phyloP scores from a whole-genome alignment of 2,797 vertebrate species.

The Xiphorhynchus erythropygius region DNA sequence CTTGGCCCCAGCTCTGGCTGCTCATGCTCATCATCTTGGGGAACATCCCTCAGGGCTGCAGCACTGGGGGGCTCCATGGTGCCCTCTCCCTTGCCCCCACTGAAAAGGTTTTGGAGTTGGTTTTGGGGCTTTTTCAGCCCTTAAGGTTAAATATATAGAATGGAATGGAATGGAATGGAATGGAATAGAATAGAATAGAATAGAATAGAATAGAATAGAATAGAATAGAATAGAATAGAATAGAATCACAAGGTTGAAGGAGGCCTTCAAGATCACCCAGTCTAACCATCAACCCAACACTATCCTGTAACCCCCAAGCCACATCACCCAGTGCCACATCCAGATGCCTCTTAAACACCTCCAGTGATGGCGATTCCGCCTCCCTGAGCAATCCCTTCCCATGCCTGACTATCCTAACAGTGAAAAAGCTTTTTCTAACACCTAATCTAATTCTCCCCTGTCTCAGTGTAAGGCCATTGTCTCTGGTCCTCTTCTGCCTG shows the following conservation, averaged over 20 bases:
- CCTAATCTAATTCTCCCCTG: fast-evolving
- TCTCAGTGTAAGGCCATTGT: not conserved
- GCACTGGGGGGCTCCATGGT: not conserved
- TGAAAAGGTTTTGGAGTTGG: not conserved
- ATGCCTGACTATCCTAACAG: not conserved
- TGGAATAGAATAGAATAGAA: not conserved
- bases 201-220: not conserved
- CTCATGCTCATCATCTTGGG: not conserved
- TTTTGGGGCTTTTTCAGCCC: fast-evolving
- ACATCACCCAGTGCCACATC: not conserved
- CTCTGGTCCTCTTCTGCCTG: not conserved
- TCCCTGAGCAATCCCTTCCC: not conserved
- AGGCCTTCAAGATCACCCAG: not conserved
- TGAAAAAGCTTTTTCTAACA: not conserved
- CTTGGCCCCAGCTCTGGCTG: not conserved
- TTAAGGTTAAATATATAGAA: not conserved
- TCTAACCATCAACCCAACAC: not conserved
- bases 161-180: not conserved
- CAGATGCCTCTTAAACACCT: fast-evolving
- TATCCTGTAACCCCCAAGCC: not conserved
- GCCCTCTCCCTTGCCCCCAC: no score
- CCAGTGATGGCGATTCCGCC: not conserved
- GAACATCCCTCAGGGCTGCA: not conserved
- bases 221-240: not conserved
- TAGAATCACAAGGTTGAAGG: not conserved